Evolutionary conservation across 2,113 vertebrate species (phyloP), one percentile per base, ranked within the genome.

Genomic region (Macrotus californicus): DNA sequence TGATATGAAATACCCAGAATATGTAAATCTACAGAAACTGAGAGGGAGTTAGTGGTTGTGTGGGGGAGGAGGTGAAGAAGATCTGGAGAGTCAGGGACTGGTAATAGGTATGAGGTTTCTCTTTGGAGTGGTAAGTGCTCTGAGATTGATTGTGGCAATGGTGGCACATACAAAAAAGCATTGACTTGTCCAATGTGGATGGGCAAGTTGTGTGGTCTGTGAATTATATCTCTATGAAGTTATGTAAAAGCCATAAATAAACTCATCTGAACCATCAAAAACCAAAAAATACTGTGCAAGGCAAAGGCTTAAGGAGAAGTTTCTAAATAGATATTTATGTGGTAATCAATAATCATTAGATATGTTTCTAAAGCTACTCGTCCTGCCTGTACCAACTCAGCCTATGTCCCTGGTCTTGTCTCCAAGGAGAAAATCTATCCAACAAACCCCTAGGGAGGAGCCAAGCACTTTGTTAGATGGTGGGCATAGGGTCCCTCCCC

Each of bases 321-420:
- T 64, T 70, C 90, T 69, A 88, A 77, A 46, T n/a, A 59, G 56
- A 34, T 66, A 76, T 34, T 39, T 66, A 67, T 69, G 19, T 87
- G n/a, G 21, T 70, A 52, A 54, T 26, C 7, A 34, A 69, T 36
- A 18, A 19, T 69, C 48, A 22, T 21, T 73, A 69, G 52, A 29
- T 54, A 5, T 5, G 8, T 16, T 79, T 81, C 31, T 80, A 64
- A 87, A 86, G 41, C 41, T 61, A 10, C 70, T 59, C 48, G 13
- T 22, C 41, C 15, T 64, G 2, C 21, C 21, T 15, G 0, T 24
- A n/a, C 7, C 24, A 9, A 15, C n/a, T 11, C 4, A 3, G 46
- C n/a, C 22, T 41, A 5, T 6, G 2, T 61, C 75, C 39, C 59
- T 29, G 8, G 5, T 48, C 41, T 43, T 64, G 10, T 70, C 19